Conservation (phyloP, 2,797 vertebrate genomes). For the Novumbra hubbsi region DNA sequence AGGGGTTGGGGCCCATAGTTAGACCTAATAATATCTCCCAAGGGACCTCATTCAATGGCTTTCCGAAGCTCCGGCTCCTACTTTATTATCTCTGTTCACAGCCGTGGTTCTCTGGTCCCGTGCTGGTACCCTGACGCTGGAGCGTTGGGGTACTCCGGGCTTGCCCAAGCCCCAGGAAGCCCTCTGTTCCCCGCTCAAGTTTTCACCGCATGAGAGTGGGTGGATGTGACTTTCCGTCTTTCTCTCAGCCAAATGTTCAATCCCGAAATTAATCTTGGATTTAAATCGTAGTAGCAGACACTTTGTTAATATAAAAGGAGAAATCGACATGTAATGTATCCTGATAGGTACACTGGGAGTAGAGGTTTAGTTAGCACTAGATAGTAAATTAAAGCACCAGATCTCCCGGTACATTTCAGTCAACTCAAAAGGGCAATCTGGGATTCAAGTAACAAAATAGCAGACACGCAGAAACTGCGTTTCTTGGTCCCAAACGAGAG, state of each 20-base stretch:
- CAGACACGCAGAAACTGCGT: not conserved
- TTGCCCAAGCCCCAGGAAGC: slow-evolving; percentile 37
- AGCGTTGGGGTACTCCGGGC: slow-evolving; percentile 2
- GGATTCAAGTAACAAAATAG: not conserved
- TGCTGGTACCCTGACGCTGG: slow-evolving; percentile 39
- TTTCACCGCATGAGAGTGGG: slow-evolving; percentile 65
- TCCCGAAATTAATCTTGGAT: slow-evolving; percentile 71
- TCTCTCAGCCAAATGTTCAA: slow-evolving; percentile 66
- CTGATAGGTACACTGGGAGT: not conserved
- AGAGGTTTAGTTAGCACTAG: not conserved
- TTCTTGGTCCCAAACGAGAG: not conserved
- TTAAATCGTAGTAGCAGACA: slow-evolving; percentile 64
- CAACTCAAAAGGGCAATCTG: slow-evolving; percentile 1
- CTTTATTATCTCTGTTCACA: slow-evolving; percentile 76
- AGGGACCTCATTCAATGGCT: slow-evolving; percentile 49
- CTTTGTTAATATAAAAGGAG: slow-evolving; percentile 61
- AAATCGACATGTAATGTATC: slow-evolving; percentile 6
- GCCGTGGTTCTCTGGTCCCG: slow-evolving; percentile 66
- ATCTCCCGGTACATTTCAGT: too few relatives aligned
- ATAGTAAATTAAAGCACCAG: not conserved
- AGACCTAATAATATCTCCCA: slow-evolving; percentile 54
- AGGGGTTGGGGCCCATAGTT: slow-evolving; percentile 56
- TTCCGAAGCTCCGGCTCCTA: slow-evolving; percentile 68
- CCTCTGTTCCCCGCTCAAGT: slow-evolving; percentile 66
- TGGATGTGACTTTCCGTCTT: slow-evolving; percentile 72